Evolutionary conservation across 2,113 vertebrate genomes (phyloP).

Genomic region (Canis aureus): DNA sequence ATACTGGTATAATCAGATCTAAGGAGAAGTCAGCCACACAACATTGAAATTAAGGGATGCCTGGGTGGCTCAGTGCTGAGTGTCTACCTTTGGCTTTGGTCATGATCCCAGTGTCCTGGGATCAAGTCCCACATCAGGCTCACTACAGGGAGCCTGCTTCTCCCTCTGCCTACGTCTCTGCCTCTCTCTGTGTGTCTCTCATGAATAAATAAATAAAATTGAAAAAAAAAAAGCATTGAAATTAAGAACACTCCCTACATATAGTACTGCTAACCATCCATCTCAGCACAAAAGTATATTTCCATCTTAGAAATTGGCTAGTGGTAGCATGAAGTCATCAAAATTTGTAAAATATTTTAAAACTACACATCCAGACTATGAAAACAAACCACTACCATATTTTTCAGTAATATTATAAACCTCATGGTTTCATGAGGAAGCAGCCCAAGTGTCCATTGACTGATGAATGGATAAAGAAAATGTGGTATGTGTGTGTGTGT

Average conservation of each 20-base stretch:
- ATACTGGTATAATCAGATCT: background rate
- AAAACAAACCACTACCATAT: constrained; percentile 27
- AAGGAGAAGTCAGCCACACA: constrained; percentile 35
- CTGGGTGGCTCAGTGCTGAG: too few species aligned
- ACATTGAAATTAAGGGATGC: background rate
- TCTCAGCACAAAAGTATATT: constrained; percentile 47
- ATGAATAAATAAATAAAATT: too few species aligned
- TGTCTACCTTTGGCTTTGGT: too few species aligned
- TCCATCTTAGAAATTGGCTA: constrained; percentile 49
- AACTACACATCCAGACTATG: constrained; percentile 37
- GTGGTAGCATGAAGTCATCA: constrained; percentile 40
- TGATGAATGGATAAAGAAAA: background rate
- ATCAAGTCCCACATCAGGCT: too few species aligned
- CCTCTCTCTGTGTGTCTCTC: too few species aligned
- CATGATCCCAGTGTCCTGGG: too few species aligned
- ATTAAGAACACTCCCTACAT: constrained; percentile 33
- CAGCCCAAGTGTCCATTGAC: background rate
- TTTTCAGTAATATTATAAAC: constrained; percentile 41
- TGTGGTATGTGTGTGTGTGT: background rate
- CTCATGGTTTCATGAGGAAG: background rate
- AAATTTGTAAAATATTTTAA: constrained; percentile 46
- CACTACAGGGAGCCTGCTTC: too few species aligned
- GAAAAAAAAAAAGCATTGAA: background rate
- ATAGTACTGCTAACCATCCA: background rate
- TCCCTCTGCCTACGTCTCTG: too few species aligned